phyloP scores from a whole-genome alignment of 2,797 vertebrate genomes.

The Schizothorax lantsangensis region DNA sequence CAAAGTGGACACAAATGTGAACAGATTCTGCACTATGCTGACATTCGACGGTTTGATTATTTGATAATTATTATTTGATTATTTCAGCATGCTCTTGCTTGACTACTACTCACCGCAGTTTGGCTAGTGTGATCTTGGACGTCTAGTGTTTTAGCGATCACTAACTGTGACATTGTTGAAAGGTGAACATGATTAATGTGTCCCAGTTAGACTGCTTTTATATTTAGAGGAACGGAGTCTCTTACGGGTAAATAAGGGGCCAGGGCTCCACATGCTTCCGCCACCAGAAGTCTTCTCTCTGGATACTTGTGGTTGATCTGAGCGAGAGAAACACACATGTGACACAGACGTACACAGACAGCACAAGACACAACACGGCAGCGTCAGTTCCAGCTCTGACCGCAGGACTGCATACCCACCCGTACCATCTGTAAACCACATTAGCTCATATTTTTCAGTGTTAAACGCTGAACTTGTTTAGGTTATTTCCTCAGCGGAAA shows the following conservation, averaged over 20 bases:
- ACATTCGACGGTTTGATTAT: conserved; percentile 7
- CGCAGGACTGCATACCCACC: conserved; percentile 54
- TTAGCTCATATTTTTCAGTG: conserved; percentile 44
- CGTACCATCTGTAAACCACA: conserved; percentile 41
- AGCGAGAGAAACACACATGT: conserved; percentile 52
- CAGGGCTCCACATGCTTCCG: conserved; percentile 96
- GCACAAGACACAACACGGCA: conserved; percentile 71
- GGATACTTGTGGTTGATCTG: conserved; percentile 99
- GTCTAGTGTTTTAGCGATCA: conserved; percentile 25
- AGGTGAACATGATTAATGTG: not conserved
- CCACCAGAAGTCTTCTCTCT: conserved; percentile 94
- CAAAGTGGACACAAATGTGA: not conserved
- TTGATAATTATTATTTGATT: conserved; percentile 7
- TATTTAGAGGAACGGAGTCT: conserved; percentile 52
- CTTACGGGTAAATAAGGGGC: conserved; percentile 98
- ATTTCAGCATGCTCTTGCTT: conserved; percentile 9
- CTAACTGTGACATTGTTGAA: conserved; percentile 28
- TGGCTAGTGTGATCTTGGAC: not conserved
- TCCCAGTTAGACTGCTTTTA: conserved; percentile 14
- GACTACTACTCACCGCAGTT: conserved; percentile 25
- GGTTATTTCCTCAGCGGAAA: conserved; percentile 46
- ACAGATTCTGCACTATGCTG: not conserved
- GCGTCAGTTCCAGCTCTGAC: conserved; percentile 51
- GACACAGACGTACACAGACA: conserved; percentile 64
- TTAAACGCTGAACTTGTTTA: conserved; percentile 35